phyloP scores from a whole-genome alignment of 92 coral and sea anemone genomes.

The Epizoanthus rinbou region DNA sequence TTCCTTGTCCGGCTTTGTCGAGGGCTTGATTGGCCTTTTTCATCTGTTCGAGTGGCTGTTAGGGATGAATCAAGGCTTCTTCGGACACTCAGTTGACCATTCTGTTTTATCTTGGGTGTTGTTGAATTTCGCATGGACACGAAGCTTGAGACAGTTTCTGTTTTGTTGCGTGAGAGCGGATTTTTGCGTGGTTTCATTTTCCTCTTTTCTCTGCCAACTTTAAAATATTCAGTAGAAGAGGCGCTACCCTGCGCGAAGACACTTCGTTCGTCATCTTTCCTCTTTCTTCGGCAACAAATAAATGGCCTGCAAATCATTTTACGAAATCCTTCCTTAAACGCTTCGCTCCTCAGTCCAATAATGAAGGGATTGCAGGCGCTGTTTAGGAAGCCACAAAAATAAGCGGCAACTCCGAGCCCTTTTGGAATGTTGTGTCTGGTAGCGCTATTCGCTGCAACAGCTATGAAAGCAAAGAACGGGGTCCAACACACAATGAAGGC shows the following conservation, averaged over 20 bases:
- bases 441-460: conserved; percentile 64
- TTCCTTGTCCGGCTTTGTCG: conserved; percentile 2
- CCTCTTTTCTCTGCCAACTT: not conserved
- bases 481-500: conserved; percentile 85
- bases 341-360: conserved; percentile 76
- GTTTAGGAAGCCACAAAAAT: conserved; percentile 82
- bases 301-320: conserved; percentile 56
- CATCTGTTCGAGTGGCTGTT: conserved; percentile 1
- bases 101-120: not conserved
- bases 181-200: not conserved
- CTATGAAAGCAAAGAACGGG: conserved; percentile 76
- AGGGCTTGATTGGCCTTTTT: not conserved
- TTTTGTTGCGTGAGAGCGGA: conserved; percentile 10
- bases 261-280: not conserved
- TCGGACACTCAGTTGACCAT: not conserved
- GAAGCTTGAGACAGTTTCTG: conserved; percentile 7
- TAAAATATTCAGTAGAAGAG: not conserved
- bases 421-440: conserved; percentile 63
- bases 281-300: not conserved
- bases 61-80: not conserved
- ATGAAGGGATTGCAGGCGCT: conserved; percentile 84
- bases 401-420: conserved; percentile 84
- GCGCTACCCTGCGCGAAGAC: not conserved
- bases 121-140: not conserved
- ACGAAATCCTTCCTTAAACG: conserved; percentile 59